Conservation (phyloP, 2,888 invertebrate genomes). For the Erannis defoliaria region DNA sequence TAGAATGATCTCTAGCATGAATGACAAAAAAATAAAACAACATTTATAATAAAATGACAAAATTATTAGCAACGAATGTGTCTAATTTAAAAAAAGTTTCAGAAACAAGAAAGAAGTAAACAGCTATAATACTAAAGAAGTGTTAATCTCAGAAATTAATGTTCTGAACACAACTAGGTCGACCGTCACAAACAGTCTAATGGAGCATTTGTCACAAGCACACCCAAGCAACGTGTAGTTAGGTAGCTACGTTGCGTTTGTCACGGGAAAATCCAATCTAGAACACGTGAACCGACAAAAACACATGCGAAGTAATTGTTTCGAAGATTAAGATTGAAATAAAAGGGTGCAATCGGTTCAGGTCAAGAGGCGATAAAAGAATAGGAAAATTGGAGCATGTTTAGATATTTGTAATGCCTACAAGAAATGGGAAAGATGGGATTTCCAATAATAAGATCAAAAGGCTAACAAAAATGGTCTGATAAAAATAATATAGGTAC, state of each 20-base stretch:
- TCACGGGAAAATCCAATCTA: constrained; percentile 46
- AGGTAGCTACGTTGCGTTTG: constrained; percentile 23
- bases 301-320: constrained; percentile 26
- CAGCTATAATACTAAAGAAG: background rate
- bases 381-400: background rate
- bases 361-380: background rate
- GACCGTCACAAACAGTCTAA: constrained; percentile 27
- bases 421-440: background rate
- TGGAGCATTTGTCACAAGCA: constrained; percentile 35
- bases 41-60: too few relatives aligned
- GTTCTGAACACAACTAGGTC: constrained; percentile 25
- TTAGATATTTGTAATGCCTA: background rate
- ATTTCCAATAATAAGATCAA: background rate
- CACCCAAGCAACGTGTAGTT: constrained; percentile 8
- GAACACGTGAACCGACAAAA: constrained; percentile 35
- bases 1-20: too few relatives aligned
- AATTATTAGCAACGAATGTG: too few relatives aligned
- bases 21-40: too few relatives aligned
- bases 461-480: background rate
- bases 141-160: constrained; percentile 39
- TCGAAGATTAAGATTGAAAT: background rate
- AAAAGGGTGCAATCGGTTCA: background rate
- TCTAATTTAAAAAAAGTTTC: too few relatives aligned
- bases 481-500: background rate
- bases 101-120: background rate